Evolutionary conservation across 2,113 vertebrate species (phyloP).

Genomic region (Chaetops frenatus): DNA sequence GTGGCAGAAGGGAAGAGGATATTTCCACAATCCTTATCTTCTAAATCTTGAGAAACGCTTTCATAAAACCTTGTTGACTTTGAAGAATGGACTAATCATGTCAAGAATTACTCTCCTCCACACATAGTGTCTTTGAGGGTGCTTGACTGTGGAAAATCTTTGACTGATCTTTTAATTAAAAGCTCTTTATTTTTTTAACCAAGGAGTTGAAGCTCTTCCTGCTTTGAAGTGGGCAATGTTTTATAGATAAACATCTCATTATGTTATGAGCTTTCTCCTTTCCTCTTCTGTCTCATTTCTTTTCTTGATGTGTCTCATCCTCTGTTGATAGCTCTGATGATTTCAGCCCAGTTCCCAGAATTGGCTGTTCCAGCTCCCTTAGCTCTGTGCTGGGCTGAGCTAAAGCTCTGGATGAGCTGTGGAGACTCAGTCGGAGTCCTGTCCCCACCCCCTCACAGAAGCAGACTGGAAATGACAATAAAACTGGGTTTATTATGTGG

Average conservation of each 20-base stretch:
- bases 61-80: not conserved
- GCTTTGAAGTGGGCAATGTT: slow-evolving; percentile 52
- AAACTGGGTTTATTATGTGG: slow-evolving; percentile 7
- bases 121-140: slow-evolving; percentile 28
- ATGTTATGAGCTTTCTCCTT: slow-evolving; percentile 2
- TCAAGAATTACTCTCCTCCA: slow-evolving; percentile 39
- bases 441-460: not conserved
- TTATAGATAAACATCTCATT: slow-evolving; percentile 53
- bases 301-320: slow-evolving; percentile 1
- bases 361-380: not conserved
- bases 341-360: not conserved
- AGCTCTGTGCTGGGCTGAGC: not conserved
- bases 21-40: not conserved
- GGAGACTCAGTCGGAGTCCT: not conserved
- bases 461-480: not conserved
- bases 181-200: not conserved
- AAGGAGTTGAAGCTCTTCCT: not conserved
- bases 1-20: not conserved
- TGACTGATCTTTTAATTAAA: slow-evolving; percentile 60
- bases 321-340: not conserved
- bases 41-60: not conserved
- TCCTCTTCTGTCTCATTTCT: slow-evolving; percentile 3
- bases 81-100: slow-evolving; percentile 13
- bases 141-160: slow-evolving; percentile 33
- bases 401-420: not conserved